Conservation (phyloP, 2,113 vertebrate genomes). For the Melanostigma gelatinosum region DNA sequence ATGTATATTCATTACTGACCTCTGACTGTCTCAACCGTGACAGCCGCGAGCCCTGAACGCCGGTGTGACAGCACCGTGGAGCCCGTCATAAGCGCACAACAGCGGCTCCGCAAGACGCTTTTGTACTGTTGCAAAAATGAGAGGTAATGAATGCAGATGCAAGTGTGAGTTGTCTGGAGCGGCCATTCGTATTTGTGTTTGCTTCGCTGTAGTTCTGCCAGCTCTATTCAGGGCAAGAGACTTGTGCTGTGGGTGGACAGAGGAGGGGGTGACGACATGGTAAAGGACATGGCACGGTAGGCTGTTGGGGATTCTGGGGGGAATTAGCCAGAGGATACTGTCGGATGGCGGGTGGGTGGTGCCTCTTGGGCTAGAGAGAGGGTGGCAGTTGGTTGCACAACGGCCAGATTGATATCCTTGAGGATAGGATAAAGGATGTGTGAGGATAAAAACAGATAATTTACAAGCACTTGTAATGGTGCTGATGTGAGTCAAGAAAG, state of each 20-base stretch:
- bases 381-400: conserved; percentile 22
- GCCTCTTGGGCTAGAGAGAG: background rate
- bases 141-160: conserved; percentile 67
- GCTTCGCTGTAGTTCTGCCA: conserved; percentile 50
- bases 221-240: conserved; percentile 48
- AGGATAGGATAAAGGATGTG: background rate
- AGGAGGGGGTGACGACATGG: conserved; percentile 23
- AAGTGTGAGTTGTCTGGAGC: conserved; percentile 40
- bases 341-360: background rate
- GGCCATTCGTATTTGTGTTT: conserved; percentile 69
- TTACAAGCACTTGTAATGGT: background rate
- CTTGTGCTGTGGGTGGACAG: conserved; percentile 26
- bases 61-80: conserved; percentile 48
- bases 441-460: background rate
- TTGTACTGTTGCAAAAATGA: conserved; percentile 52
- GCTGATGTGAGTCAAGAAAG: background rate
- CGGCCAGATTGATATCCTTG: background rate
- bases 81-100: conserved; percentile 42
- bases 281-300: conserved; percentile 34
- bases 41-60: conserved; percentile 58
- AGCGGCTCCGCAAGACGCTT: conserved; percentile 37
- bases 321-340: background rate
- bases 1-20: conserved; percentile 82
- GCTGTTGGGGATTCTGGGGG: conserved; percentile 26
- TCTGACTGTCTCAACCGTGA: conserved; percentile 64